phyloP scores from a whole-genome alignment of 2,888 invertebrate genomes.

The Gibbula magus region DNA sequence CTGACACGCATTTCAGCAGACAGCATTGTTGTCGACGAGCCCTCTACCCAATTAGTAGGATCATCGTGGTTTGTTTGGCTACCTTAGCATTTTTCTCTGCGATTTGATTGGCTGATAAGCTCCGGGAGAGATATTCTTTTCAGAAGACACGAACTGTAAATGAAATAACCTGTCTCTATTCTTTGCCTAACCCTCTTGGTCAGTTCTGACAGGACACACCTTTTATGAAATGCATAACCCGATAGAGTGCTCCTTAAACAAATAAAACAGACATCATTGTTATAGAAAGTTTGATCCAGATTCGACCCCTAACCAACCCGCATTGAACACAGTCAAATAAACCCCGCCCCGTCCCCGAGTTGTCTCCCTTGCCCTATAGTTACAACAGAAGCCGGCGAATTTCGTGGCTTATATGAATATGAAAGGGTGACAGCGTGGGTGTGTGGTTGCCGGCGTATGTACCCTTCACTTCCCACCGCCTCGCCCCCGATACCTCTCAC shows the following conservation, averaged over 20 bases:
- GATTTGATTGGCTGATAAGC: not conserved
- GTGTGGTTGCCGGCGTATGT: not conserved
- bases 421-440: slow-evolving; percentile 6
- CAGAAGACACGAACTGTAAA: not conserved
- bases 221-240: slow-evolving; percentile 22
- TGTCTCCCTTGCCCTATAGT: not conserved
- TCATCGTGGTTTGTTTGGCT: not conserved
- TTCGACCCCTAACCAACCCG: not conserved
- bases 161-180: not conserved
- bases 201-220: not conserved
- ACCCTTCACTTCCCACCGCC: not conserved
- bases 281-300: not conserved
- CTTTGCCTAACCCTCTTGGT: not conserved
- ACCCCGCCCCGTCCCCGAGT: not conserved
- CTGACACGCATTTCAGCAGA: not conserved
- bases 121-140: not conserved
- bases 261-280: not conserved
- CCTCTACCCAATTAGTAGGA: not conserved
- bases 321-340: not conserved
- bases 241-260: not conserved
- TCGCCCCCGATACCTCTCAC: not conserved
- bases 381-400: not conserved
- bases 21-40: not conserved
- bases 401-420: not conserved
- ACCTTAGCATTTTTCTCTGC: not conserved